Percentiles rank a stretch among this genome's conserved stretches.
These are phyloP conservation scores for Caenorhabditis zanzibari DNA, from an alignment of 2,888 invertebrate species.

Conservation along the genomic window DNA sequence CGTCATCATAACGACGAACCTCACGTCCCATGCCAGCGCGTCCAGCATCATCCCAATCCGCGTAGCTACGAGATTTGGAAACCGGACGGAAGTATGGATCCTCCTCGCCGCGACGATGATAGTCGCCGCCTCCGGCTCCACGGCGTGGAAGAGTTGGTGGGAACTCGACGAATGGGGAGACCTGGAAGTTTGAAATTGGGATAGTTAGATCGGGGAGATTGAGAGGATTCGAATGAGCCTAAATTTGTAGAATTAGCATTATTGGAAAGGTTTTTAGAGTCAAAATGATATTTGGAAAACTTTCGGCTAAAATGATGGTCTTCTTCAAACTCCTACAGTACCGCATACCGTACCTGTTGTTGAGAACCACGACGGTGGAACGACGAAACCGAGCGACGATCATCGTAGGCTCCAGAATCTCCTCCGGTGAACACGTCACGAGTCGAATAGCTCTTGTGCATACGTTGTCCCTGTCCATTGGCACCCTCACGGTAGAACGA, in stretches of 20 bases:
- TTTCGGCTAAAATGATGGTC: too few relatives aligned
- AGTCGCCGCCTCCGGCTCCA: constrained; percentile 27
- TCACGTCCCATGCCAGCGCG: constrained; percentile 68
- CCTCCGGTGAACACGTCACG: constrained; percentile 79
- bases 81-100: constrained; percentile 74
- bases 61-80: constrained; percentile 81
- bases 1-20: constrained; percentile 75
- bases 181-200: too few relatives aligned
- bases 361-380: constrained; percentile 72
- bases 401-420: constrained; percentile 50
- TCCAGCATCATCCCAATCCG: constrained; percentile 82
- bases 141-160: constrained; percentile 82
- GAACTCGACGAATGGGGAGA: constrained; percentile 82
- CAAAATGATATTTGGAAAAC: too few relatives aligned
- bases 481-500: constrained; percentile 65
- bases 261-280: too few relatives aligned
- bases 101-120: constrained; percentile 37
- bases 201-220: too few relatives aligned
- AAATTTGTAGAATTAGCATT: too few relatives aligned
- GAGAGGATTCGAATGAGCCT: too few relatives aligned
- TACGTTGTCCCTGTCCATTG: constrained; percentile 44
- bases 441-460: constrained; percentile 83
- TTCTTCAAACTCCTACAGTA: too few relatives aligned
- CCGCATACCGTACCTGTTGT: constrained; percentile 42
- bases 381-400: constrained; percentile 73